Percentiles rank a stretch among this genome's conserved stretches.
These are phyloP conservation scores for Altica lythri DNA, from an alignment of 2,888 invertebrate genomes.

Conservation along the genomic window DNA sequence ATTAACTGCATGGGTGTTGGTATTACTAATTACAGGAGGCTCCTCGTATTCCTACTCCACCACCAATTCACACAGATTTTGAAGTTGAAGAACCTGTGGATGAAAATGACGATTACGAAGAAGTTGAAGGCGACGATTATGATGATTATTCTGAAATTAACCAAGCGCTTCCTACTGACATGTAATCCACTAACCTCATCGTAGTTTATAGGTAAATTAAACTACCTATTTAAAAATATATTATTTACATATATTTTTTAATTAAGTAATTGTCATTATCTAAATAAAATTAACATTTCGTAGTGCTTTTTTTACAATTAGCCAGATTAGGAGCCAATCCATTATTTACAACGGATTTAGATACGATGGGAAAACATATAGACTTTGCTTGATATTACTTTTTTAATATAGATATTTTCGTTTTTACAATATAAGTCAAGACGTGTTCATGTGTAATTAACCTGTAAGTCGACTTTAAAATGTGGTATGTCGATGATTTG, in stretches of 20 bases:
- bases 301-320: neutral
- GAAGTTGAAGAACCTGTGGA: constrained; percentile 61
- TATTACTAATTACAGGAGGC: constrained; percentile 46
- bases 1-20: constrained; percentile 44
- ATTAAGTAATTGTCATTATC: neutral
- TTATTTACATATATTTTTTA: too few species aligned
- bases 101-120: constrained; percentile 62
- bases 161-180: constrained; percentile 50
- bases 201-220: neutral
- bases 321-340: neutral
- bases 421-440: too few species aligned
- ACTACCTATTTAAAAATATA: too few species aligned
- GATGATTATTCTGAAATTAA: constrained; percentile 64
- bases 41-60: constrained; percentile 56
- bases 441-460: too few species aligned
- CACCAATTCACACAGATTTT: constrained; percentile 55
- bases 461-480: too few species aligned
- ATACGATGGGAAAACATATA: neutral
- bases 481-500: too few species aligned
- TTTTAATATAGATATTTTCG: too few species aligned
- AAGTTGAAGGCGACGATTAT: constrained; percentile 65
- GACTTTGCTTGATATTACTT: neutral
- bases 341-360: too few species aligned
- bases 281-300: neutral
- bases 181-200: constrained; percentile 16